Percentiles rank a stretch among this genome's conserved stretches.
phyloP scores from a whole-genome alignment of 2,113 vertebrate species.

The Zingel zingel region DNA sequence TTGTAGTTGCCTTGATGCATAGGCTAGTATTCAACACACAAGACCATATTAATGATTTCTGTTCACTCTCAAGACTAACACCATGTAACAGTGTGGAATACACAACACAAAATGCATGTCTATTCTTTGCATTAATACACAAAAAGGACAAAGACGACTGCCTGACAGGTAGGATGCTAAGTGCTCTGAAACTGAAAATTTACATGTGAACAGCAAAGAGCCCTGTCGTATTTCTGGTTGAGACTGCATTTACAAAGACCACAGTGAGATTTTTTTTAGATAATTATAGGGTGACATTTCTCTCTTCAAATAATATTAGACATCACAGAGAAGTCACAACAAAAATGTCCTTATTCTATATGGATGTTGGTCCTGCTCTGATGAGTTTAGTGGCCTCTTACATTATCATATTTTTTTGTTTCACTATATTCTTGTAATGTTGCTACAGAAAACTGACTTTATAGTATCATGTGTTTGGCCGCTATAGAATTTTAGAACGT shows the following conservation, averaged over 20 bases:
- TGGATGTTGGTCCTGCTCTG: not conserved
- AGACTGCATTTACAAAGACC: conserved; percentile 12
- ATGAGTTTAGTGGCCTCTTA: not conserved
- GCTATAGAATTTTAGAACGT: not conserved
- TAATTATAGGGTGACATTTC: not conserved
- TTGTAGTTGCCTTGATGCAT: not conserved
- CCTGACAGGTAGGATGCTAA: conserved; percentile 55
- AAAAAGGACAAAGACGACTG: conserved; percentile 40
- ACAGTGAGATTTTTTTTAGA: not conserved
- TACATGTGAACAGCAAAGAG: conserved; percentile 59
- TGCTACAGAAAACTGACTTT: not conserved
- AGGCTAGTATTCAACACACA: not conserved
- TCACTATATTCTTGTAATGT: not conserved
- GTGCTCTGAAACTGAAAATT: conserved; percentile 61
- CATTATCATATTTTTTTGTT: not conserved
- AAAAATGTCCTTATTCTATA: not conserved
- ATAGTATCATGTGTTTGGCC: not conserved
- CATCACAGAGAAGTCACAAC: not conserved
- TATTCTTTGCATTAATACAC: conserved; percentile 63
- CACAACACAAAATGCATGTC: conserved; percentile 46
- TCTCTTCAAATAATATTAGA: not conserved
- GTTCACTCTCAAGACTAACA: not conserved
- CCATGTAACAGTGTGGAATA: conserved; percentile 56
- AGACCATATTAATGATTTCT: conserved; percentile 30
- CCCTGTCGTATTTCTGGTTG: not conserved